These are phyloP conservation scores for Aporrectodea caliginosa DNA, from an alignment of 1,140 invertebrate species.

Conservation along the genomic window DNA sequence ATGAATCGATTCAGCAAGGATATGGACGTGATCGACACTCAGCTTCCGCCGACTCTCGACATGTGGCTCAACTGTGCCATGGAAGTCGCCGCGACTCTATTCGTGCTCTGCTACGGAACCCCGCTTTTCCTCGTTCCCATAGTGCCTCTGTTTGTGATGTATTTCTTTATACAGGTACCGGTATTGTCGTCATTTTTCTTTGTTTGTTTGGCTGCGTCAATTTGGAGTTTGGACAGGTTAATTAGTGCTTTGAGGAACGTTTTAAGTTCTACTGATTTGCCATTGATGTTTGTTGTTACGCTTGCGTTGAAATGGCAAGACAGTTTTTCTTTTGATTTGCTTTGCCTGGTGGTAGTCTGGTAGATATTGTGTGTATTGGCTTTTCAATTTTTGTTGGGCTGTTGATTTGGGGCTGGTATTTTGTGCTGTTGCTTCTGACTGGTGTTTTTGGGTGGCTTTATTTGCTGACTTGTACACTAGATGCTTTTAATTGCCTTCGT, in stretches of 20 bases:
- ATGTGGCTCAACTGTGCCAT: slow-evolving; percentile 18
- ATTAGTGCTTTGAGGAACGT: slow-evolving; percentile 18
- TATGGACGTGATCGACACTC: slow-evolving; percentile 36
- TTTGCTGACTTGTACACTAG: no score
- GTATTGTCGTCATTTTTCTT: no score
- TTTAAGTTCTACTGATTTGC: background rate
- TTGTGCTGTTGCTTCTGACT: no score
- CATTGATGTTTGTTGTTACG: no score
- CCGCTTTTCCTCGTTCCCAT: slow-evolving; percentile 54
- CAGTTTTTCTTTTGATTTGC: no score
- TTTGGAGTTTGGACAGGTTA: slow-evolving; percentile 54
- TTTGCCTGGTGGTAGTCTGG: no score
- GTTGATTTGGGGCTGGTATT: no score
- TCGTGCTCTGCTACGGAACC: background rate
- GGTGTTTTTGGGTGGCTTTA: no score
- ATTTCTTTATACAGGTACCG: slow-evolving; percentile 59
- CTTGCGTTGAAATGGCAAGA: no score
- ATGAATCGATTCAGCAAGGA: slow-evolving; percentile 61
- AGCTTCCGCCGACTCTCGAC: slow-evolving; percentile 13
- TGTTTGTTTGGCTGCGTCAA: background rate
- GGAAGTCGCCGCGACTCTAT: background rate
- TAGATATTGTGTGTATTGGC: no score
- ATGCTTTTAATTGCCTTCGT: no score
- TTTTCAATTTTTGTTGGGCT: no score
- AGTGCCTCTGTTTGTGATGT: slow-evolving; percentile 60